Conservation (phyloP, 2,113 vertebrate genomes). For the Rhea americana region DNA sequence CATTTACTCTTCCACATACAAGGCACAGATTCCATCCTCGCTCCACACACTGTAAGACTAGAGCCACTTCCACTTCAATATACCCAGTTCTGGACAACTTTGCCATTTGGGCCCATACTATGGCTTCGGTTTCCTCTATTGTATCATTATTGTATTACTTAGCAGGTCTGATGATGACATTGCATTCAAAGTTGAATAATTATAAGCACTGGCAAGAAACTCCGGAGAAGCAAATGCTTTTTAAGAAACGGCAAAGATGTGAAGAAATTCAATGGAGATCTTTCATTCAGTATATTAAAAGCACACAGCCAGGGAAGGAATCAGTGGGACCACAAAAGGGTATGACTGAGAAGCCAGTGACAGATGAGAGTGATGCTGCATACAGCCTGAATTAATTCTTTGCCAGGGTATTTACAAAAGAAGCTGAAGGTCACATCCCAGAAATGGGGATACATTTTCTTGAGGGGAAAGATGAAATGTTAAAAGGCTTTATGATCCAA, state of each 20-base stretch:
- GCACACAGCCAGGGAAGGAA: slow-evolving; percentile 20
- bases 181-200: slow-evolving; percentile 50
- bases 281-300: slow-evolving; percentile 51
- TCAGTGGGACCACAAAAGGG: background rate
- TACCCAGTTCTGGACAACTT: slow-evolving; percentile 9
- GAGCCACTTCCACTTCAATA: background rate
- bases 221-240: slow-evolving; percentile 19
- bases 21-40: slow-evolving; percentile 4
- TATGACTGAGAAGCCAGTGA: slow-evolving; percentile 59
- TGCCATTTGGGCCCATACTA: background rate
- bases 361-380: slow-evolving; percentile 49
- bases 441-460: slow-evolving; percentile 71
- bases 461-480: slow-evolving; percentile 65
- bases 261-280: slow-evolving; percentile 52
- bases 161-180: slow-evolving; percentile 35
- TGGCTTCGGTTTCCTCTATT: slow-evolving; percentile 2
- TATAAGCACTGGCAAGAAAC: slow-evolving; percentile 64
- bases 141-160: slow-evolving; percentile 32
- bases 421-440: slow-evolving; percentile 67
- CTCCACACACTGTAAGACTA: fast-evolving
- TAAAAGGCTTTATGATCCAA: slow-evolving; percentile 73
- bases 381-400: slow-evolving; percentile 44
- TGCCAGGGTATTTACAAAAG: slow-evolving; percentile 60
- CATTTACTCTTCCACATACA: background rate
- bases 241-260: slow-evolving; percentile 60